Conservation (phyloP, 2,888 invertebrate genomes). For the Cremastobaeus sp. region DNA sequence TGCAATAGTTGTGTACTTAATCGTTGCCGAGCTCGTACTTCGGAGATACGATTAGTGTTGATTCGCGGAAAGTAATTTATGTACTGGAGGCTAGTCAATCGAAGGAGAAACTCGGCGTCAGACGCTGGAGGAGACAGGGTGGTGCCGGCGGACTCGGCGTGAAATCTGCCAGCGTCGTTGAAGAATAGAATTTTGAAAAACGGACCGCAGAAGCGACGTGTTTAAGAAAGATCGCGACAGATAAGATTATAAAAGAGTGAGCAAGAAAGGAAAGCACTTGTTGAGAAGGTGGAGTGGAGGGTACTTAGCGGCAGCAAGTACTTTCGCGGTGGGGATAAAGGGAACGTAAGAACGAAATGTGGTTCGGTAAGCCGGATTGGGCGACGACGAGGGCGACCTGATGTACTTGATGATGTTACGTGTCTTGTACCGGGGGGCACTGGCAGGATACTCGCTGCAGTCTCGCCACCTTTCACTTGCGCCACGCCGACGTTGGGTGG, state of each 20-base stretch:
- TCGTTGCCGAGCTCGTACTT: constrained; percentile 21
- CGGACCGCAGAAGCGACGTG: constrained; percentile 18
- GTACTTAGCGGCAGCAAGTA: constrained; percentile 48
- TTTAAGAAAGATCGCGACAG: constrained; percentile 48
- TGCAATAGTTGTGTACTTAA: too few relatives aligned
- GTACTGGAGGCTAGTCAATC: constrained; percentile 49
- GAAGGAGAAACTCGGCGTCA: constrained; percentile 51
- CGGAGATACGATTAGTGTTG: constrained; percentile 20
- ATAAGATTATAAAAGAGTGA: constrained; percentile 50
- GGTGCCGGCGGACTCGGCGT: constrained; percentile 18
- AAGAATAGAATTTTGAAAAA: constrained; percentile 35
- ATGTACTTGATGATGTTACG: constrained; percentile 50
- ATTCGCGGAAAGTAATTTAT: constrained; percentile 47
- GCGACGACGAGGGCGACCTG: constrained; percentile 60
- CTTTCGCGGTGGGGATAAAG: constrained; percentile 53
- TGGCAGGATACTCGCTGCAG: too few relatives aligned
- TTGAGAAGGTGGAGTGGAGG: constrained; percentile 39
- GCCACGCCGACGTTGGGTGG: too few relatives aligned
- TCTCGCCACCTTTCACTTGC: too few relatives aligned
- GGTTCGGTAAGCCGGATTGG: constrained; percentile 61
- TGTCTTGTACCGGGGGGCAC: constrained; percentile 49
- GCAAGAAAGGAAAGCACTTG: constrained; percentile 55
- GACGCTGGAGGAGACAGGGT: constrained; percentile 44
- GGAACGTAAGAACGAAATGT: constrained; percentile 62
- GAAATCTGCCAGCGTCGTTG: constrained; percentile 12